Conservation (phyloP, 2,888 invertebrate species). For the Caenorhabditis angaria region DNA sequence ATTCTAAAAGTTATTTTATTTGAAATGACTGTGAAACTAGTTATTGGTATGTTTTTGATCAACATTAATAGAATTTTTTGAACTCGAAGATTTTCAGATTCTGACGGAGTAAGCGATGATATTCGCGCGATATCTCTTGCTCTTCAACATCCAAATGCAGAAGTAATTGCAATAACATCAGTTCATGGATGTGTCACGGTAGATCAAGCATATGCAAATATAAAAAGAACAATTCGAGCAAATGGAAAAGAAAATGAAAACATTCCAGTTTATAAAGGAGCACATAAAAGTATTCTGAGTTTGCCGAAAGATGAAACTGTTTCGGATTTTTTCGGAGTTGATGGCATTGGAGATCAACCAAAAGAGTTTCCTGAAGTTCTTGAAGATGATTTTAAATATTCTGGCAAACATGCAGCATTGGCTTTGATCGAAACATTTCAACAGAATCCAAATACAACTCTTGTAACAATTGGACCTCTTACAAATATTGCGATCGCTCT, state of each 20-base stretch:
- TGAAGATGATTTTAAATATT: conserved; percentile 18
- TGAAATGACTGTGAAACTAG: conserved; percentile 3
- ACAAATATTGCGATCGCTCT: conserved; percentile 74
- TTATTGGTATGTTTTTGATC: conserved; percentile 4
- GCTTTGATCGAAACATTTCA: conserved; percentile 29
- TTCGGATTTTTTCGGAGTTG: conserved; percentile 56
- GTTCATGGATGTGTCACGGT: conserved; percentile 63
- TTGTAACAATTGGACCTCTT: conserved; percentile 71
- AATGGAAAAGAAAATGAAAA: conserved; percentile 40
- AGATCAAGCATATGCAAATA: conserved; percentile 67
- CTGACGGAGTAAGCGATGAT: conserved; percentile 67
- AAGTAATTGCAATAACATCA: conserved; percentile 54
- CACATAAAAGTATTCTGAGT: conserved; percentile 38
- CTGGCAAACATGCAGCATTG: conserved; percentile 24
- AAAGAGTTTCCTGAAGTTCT: conserved; percentile 51
- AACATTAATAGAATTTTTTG: background rate
- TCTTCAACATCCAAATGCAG: conserved; percentile 41
- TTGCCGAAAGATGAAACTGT: conserved; percentile 47
- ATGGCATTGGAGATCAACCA: conserved; percentile 62
- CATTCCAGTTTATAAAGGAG: conserved; percentile 70
- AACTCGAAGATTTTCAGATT: conserved; percentile 46
- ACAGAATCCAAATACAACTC: conserved; percentile 26
- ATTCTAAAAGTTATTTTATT: background rate
- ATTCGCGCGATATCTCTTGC: conserved; percentile 65
- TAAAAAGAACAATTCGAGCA: conserved; percentile 64